Base-by-base conservation (phyloP, 1,140 invertebrate genomes). In the Homarus americanus region DNA sequence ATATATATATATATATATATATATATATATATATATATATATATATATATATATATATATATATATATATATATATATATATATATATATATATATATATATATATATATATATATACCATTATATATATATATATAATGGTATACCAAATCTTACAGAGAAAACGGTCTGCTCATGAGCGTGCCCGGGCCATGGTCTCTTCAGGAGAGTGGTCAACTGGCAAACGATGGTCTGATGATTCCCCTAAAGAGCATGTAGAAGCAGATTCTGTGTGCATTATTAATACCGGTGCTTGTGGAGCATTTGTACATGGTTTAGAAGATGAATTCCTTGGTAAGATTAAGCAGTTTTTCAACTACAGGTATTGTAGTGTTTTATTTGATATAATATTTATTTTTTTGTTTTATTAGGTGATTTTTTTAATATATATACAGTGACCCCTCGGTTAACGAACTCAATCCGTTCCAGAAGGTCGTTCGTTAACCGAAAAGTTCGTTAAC, bases 281-380 rank as follows among this genome's bases (percentile, higher is more conserved):
- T 94, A 97, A 97, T 53, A 98, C 97, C 93, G 99, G 98, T 28
- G 97, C 99, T 15, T 99, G 98, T 95, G 99, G 99, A 24, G 99
- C 99, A 73, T 98, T 99, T 95, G 98, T 99, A 92, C 98, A 99
- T 94, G 99, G 98, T 0, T 95, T 99, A 38, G 99, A 99, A 95
- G 99, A 99, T 95, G 99, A 99, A 95, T 99, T 97, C 95, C 95
- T 99, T 93, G 96, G 97, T 98, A 73, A 85, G 91, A 40, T 73
- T 1, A n/a, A 10, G 44, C 0, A 49, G 15, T n/a, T n/a, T n/a
- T n/a, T n/a, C n/a, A n/a, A n/a, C n/a, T n/a, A n/a, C n/a, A n/a
- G n/a, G n/a, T 49, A 49, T 15, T 49, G 15, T 5, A 49, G 44
- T 7, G 5, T 9, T 5, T 24, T 69, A 24, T 24, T n/a, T 5